Evolutionary conservation across 2,888 invertebrate species (phyloP).

Genomic region (Drosophila mettleri): DNA sequence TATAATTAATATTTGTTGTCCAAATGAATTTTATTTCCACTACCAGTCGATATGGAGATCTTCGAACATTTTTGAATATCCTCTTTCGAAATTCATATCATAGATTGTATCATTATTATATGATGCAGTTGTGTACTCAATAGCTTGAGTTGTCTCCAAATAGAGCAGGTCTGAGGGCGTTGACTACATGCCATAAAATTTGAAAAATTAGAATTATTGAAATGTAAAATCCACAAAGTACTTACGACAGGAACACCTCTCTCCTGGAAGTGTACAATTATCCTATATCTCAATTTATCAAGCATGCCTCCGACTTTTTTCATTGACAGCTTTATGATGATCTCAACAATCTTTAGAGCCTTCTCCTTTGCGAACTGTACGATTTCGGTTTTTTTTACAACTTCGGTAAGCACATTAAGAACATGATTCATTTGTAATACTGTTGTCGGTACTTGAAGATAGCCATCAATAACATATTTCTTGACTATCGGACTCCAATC

Average conservation of each 20-base stretch:
- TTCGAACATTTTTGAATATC: neutral
- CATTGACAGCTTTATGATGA: neutral
- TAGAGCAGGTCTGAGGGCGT: neutral
- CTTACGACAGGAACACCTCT: neutral
- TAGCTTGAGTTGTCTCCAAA: neutral
- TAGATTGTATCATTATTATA: neutral
- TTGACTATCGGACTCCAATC: neutral
- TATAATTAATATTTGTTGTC: too few species aligned
- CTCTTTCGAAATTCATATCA: neutral
- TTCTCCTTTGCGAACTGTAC: neutral
- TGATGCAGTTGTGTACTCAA: neutral
- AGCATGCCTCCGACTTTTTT: neutral
- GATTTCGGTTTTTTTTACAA: neutral
- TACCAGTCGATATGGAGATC: neutral
- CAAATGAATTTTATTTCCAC: too few species aligned
- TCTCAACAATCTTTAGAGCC: neutral
- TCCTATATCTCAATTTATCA: neutral
- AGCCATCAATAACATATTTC: neutral
- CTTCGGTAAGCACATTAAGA: neutral
- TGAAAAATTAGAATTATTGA: neutral
- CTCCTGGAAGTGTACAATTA: neutral
- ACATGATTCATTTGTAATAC: neutral
- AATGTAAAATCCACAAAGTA: neutral
- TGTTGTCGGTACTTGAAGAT: neutral
- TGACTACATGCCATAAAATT: neutral